Conservation (phyloP, 2,113 vertebrate genomes). For the Oreochromis aureus region DNA sequence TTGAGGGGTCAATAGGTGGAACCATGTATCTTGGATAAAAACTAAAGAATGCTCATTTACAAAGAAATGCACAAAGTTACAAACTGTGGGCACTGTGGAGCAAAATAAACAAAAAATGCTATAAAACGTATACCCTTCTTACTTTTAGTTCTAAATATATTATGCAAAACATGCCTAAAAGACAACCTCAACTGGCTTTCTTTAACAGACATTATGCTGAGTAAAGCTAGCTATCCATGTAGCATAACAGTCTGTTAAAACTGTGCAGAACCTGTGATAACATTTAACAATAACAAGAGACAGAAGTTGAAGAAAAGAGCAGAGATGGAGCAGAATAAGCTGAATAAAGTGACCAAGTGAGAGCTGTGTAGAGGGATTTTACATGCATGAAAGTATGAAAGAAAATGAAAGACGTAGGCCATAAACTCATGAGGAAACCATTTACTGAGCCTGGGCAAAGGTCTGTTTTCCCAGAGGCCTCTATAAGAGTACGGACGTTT, state of each 20-base stretch:
- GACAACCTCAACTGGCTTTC: background rate
- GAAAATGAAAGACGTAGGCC: background rate
- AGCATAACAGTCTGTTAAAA: background rate
- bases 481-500: accelerated
- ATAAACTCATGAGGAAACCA: background rate
- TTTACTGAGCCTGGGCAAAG: background rate
- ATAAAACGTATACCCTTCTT: background rate
- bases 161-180: background rate
- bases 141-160: background rate
- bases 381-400: background rate
- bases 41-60: background rate
- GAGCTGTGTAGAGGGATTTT: background rate
- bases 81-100: background rate
- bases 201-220: background rate
- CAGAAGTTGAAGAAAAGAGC: background rate
- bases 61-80: background rate
- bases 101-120: background rate
- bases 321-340: background rate
- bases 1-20: background rate
- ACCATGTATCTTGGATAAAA: background rate
- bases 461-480: background rate
- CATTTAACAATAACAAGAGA: background rate
- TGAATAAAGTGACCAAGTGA: background rate
- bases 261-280: background rate
- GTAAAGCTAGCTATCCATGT: background rate